A percentile compares a stretch with the other conserved stretches of the same genome.
Evolutionary conservation across 2,113 vertebrate genomes (phyloP).

Genomic region (Phaethornis superciliosus): DNA sequence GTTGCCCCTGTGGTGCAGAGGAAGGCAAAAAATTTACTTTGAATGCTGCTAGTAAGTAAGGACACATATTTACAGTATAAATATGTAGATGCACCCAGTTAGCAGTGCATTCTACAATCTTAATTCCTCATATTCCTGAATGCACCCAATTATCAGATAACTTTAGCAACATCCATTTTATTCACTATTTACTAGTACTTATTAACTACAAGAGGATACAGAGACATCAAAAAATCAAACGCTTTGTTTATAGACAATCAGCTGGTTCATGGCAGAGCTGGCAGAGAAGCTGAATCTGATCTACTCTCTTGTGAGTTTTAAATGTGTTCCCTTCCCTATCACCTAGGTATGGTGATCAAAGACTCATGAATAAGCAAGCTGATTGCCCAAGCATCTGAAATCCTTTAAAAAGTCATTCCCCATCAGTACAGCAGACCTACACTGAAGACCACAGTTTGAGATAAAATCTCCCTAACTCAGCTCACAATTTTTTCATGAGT

Average conservation of each 20-base stretch:
- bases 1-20: neutral
- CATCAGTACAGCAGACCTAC: neutral
- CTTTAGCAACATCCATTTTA: neutral
- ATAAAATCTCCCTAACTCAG: neutral
- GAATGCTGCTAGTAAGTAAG: neutral
- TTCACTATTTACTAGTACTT: neutral
- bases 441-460: neutral
- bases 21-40: neutral
- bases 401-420: neutral
- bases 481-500: neutral
- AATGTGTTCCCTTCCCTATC: neutral
- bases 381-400: neutral
- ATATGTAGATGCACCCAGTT: neutral
- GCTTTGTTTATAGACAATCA: neutral
- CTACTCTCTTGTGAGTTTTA: neutral
- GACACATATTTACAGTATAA: neutral
- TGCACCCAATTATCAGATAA: neutral
- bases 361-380: neutral
- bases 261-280: neutral
- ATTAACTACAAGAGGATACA: neutral
- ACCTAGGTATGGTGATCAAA: rapidly evolving
- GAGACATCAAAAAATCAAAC: neutral
- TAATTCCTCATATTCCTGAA: neutral
- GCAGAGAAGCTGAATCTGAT: neutral
- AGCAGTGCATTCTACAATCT: neutral